Base-by-base conservation (phyloP, 1,140 invertebrate genomes). In the Eupeodes corollae region DNA sequence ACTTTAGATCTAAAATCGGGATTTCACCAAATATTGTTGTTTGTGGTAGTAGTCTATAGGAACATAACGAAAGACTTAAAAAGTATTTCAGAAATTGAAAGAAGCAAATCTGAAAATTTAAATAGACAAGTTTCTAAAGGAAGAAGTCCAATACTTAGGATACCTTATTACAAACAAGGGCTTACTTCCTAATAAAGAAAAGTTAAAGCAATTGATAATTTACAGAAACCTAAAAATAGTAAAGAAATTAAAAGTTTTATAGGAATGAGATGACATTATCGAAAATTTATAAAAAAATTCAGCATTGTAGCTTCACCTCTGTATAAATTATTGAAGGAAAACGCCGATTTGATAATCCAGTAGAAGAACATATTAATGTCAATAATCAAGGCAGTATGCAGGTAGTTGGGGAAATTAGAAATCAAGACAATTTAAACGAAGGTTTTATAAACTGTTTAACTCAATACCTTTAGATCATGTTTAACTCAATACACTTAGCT, bases 141-240 rank as follows among this genome's bases (percentile, higher is more conserved):
- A 61, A 41, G 63, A 71, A 62, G 56, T 71, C 12, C 42, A 55
- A 13, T 72, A 72, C 54, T 52, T 75, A 39, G 72, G 73, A 6
- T 69, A 73, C 53, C 48, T 19, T n/a, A 48, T 48, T 12, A 32
- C 47, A 3, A 46, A 55, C 31, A 42, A 69, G 6, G 72, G 73
- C 12, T 56, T 76, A 5, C 51, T 50, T 45, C 69, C 70, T 6
- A 59, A 72, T 52, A 67, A 61, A 13, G 42, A 54, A 3, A 75
- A 63, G 56, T 71, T 5, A 46, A 47, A 41, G 51, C 56, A 5
- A 51, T 71, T 8, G 42, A 19, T 49, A 54, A 72, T 16, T 71
- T 63, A 50, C 67, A 70, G 11, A 44, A 26, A 21, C 68, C 71
- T n/a, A 67, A 54, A 52, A 68, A 55, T 44, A 3, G 40, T 6